phyloP scores from a whole-genome alignment of 2,888 invertebrate species.

The Helicoverpa assulta region DNA sequence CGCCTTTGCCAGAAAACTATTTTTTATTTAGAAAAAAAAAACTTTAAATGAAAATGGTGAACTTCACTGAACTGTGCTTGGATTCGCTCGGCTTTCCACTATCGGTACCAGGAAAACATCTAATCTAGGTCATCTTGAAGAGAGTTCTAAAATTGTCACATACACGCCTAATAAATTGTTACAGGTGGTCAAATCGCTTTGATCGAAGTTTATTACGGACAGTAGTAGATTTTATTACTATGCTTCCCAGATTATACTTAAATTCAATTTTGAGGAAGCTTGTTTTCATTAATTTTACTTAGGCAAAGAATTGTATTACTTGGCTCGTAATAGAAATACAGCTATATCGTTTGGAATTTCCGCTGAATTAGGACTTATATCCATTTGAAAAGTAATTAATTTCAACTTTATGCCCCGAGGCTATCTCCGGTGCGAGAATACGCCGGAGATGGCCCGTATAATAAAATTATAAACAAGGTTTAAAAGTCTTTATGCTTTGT shows the following conservation, averaged over 20 bases:
- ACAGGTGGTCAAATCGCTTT: conserved; percentile 25
- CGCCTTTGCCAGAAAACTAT: neutral
- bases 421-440: conserved; percentile 11
- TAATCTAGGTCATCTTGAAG: conserved; percentile 11
- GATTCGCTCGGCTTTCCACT: neutral
- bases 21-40: neutral
- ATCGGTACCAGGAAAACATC: conserved; percentile 19
- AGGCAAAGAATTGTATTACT: neutral
- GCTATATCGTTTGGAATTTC: conserved; percentile 33
- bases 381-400: conserved; percentile 56
- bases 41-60: neutral
- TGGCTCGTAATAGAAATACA: conserved; percentile 9
- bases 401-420: conserved; percentile 24
- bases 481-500: conserved; percentile 16
- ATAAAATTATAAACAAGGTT: conserved; percentile 35
- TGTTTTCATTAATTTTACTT: conserved; percentile 17
- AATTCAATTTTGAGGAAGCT: neutral
- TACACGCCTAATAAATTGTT: conserved; percentile 32
- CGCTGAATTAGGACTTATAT: conserved; percentile 35
- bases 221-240: conserved; percentile 1
- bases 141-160: conserved; percentile 39
- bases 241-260: neutral
- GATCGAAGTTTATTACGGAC: conserved; percentile 16
- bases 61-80: neutral
- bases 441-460: conserved; percentile 36